Evolutionary conservation across 2,888 invertebrate species (phyloP).

Genomic region (Eristalinus sepulchralis): DNA sequence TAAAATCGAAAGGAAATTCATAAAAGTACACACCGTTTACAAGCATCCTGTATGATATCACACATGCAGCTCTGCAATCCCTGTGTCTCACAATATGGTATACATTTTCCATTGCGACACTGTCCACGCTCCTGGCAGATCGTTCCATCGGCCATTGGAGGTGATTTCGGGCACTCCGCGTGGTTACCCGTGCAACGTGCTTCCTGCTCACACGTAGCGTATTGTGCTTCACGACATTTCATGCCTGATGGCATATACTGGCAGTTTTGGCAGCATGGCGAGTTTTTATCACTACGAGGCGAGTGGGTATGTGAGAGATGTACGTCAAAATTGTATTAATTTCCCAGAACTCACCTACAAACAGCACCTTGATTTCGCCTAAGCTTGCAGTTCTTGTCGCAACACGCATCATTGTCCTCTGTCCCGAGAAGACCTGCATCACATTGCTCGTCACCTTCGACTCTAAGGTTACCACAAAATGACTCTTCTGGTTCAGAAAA

Average conservation of each 20-base stretch:
- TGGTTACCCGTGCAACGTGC: slow-evolving; percentile 92
- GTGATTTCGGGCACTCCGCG: slow-evolving; percentile 92
- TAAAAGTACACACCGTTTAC: slow-evolving; percentile 84
- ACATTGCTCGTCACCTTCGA: slow-evolving; percentile 98
- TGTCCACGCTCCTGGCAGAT: slow-evolving; percentile 95
- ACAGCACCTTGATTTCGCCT: slow-evolving; percentile 91
- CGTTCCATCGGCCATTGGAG: slow-evolving; percentile 86
- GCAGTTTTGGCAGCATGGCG: slow-evolving; percentile 96
- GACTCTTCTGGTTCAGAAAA: slow-evolving; percentile 97
- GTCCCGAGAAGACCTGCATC: slow-evolving; percentile 96
- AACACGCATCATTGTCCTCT: slow-evolving; percentile 96
- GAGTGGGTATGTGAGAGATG: not conserved
- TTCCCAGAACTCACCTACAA: slow-evolving; percentile 85
- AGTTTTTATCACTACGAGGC: slow-evolving; percentile 92
- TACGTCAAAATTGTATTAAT: not conserved
- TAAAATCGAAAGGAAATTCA: not conserved
- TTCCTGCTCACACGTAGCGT: slow-evolving; percentile 95
- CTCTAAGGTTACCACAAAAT: slow-evolving; percentile 97
- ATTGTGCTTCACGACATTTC: slow-evolving; percentile 94
- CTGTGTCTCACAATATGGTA: slow-evolving; percentile 97
- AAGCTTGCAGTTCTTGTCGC: slow-evolving; percentile 95
- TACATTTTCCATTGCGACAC: slow-evolving; percentile 94
- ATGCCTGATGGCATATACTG: slow-evolving; percentile 91
- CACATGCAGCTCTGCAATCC: slow-evolving; percentile 98
- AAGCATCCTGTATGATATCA: slow-evolving; percentile 94